phyloP scores from a whole-genome alignment of 2,797 vertebrate species.

The Cuculus canorus region DNA sequence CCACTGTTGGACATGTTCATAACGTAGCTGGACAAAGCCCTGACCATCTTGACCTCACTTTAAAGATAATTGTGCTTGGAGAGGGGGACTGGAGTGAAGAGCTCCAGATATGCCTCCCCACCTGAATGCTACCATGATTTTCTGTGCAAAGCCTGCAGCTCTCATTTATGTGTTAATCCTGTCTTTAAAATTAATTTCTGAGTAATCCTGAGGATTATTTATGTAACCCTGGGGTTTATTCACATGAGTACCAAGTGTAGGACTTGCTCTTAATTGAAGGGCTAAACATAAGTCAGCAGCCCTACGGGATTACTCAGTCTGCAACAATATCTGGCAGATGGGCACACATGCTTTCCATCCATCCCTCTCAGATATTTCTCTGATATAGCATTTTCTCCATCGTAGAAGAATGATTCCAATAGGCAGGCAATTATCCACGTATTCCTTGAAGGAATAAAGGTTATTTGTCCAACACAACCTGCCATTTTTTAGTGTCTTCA shows the following conservation, averaged over 20 bases:
- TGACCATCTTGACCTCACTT: not conserved
- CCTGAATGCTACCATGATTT: not conserved
- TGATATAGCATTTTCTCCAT: not conserved
- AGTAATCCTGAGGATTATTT: constrained; percentile 42
- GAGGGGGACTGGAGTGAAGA: not conserved
- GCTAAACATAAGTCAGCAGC: not conserved
- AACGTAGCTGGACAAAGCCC: not conserved
- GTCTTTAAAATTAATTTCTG: constrained; percentile 31
- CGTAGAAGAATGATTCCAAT: not conserved
- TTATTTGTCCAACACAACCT: not conserved
- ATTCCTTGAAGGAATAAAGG: not conserved
- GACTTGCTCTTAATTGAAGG: not conserved
- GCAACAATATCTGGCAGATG: not conserved
- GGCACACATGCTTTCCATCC: not conserved
- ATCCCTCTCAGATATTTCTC: not conserved
- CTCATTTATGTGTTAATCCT: not conserved
- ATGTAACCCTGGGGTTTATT: constrained; percentile 18
- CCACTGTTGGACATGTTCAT: not conserved
- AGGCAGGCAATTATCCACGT: not conserved
- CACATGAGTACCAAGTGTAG: not conserved
- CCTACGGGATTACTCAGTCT: not conserved
- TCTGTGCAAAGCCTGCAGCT: not conserved
- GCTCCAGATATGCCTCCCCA: not conserved
- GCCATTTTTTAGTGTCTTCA: not conserved
- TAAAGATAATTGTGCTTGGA: not conserved